phyloP scores from a whole-genome alignment of 2,797 vertebrate genomes.

The Catamblyrhynchus diadema region DNA sequence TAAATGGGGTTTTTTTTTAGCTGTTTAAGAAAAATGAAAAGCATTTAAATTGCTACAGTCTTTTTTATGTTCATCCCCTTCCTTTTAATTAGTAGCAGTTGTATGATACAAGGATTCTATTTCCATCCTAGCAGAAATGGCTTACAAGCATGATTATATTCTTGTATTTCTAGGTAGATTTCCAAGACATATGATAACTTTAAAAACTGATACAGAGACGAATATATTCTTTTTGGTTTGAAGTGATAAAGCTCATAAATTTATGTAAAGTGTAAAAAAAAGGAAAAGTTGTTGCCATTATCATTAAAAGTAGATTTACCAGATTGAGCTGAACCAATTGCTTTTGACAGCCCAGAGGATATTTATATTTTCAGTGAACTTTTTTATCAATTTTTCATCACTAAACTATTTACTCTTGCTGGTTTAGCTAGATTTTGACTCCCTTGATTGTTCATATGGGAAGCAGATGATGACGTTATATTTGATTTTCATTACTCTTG shows the following conservation, averaged over 20 bases:
- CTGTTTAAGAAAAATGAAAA: background rate
- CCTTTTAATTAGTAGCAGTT: background rate
- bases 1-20: background rate
- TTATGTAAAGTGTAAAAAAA: constrained; percentile 73
- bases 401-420: constrained; percentile 69
- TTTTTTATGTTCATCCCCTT: background rate
- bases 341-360: constrained; percentile 68
- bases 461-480: constrained; percentile 54
- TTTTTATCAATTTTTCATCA: constrained; percentile 65
- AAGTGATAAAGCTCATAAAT: constrained; percentile 66
- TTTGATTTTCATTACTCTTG: constrained; percentile 68
- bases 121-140: background rate
- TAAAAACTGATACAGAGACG: constrained; percentile 16
- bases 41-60: background rate
- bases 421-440: constrained; percentile 59
- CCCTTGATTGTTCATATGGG: constrained; percentile 67
- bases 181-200: background rate
- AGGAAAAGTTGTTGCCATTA: constrained; percentile 72
- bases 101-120: background rate
- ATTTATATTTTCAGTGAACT: constrained; percentile 70
- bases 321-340: constrained; percentile 65
- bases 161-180: background rate
- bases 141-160: background rate
- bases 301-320: constrained; percentile 74
- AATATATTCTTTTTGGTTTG: constrained; percentile 59